These are phyloP conservation scores for Xiphias gladius DNA, from an alignment of 2,113 vertebrate genomes.

Conservation along the genomic window DNA sequence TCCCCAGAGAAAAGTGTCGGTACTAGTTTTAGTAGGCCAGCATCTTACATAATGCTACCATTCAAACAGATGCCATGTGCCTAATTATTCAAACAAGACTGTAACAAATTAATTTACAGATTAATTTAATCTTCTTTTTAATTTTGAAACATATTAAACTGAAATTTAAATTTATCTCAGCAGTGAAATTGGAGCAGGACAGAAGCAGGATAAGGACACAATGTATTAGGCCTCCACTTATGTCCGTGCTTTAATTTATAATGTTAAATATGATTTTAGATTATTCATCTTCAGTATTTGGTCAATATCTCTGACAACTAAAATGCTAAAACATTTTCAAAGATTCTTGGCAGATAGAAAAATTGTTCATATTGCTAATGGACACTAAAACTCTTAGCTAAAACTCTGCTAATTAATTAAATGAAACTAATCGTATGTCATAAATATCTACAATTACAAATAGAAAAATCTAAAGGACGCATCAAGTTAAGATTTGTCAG, in stretches of 20 bases:
- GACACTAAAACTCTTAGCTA: too few species aligned
- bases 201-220: neutral
- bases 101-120: neutral
- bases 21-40: constrained; percentile 37
- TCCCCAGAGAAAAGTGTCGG: constrained; percentile 21
- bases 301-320: neutral
- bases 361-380: too few species aligned
- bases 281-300: neutral
- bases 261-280: neutral
- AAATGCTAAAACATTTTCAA: neutral
- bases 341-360: too few species aligned
- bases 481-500: too few species aligned
- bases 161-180: neutral
- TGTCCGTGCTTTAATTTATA: neutral
- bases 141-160: neutral
- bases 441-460: too few species aligned
- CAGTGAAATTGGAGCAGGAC: neutral
- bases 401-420: too few species aligned
- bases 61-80: constrained; percentile 3
- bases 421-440: too few species aligned
- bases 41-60: constrained; percentile 28
- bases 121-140: neutral
- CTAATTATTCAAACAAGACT: neutral
- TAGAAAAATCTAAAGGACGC: too few species aligned
- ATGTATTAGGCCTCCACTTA: neutral